Base-by-base conservation (phyloP, 1,140 invertebrate genomes). In the Tetramorium simillimum region DNA sequence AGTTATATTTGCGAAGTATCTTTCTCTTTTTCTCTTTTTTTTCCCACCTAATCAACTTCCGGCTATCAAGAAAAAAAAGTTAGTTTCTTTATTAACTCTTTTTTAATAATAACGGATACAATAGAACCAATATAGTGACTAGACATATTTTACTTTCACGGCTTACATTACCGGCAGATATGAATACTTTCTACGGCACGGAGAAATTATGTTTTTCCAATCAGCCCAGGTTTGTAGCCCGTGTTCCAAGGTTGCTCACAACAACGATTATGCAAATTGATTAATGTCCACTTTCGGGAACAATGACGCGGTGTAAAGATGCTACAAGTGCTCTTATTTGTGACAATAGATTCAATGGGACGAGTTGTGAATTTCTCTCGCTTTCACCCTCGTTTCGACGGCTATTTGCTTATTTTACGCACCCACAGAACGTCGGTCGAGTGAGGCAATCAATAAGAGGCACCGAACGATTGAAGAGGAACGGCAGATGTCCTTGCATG, bases 131-230 rank as follows among this genome's bases (percentile, higher is more conserved):
- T 24, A 46, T 37, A 62, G 28, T 21, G 43, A 73, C 49, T 14
- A 24, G 12, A 4, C 16, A 43, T 43, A 60, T 49, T 84, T 73
- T 84, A 75, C 69, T 84, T 84, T 84, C 80, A 84, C 80, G n/a
- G 24, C 21, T 73, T 60, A 53, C 37, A 73, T 73, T 82, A 28
- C 4, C 43, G 24, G 28, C 28, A 60, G 37, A 84, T 60, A 84
- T 73, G 69, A 84, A 84, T 84, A 84, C 69, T 84, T 84, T 84
- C 80, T 84, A 75, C 33, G 53, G 40, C 40, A 21, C 21, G 14
- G 56, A 73, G 80, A 84, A 75, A 75, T 84, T 60, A 84, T 73
- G 6, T 84, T 73, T 75, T 73, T 84, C 69, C 53, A 75, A 60
- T 82, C 63, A n/a, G 7, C 18, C 12, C 16, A 56, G 14, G 14